Percentiles rank a stretch among this genome's conserved stretches.
Conservation (phyloP, 2,888 invertebrate species). For the Troides oblongomaculatus region DNA sequence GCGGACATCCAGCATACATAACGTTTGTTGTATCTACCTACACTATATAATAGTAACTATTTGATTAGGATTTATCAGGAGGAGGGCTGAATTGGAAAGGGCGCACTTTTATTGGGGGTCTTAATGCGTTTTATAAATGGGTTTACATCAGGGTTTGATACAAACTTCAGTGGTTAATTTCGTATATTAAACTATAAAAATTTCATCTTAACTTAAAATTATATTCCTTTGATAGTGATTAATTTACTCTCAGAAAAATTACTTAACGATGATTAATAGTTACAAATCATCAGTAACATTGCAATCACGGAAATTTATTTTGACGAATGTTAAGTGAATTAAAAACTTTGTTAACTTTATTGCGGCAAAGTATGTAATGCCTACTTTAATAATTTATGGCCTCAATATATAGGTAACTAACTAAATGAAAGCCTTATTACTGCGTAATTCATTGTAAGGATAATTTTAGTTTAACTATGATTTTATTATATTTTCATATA, state of each 20-base stretch:
- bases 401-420: conserved; percentile 15
- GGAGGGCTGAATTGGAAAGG: conserved; percentile 30
- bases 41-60: conserved; percentile 65
- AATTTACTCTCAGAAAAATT: neutral
- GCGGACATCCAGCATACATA: conserved; percentile 37
- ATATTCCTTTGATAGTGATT: conserved; percentile 24
- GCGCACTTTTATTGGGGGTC: conserved; percentile 49
- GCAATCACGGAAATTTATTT: conserved; percentile 6
- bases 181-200: conserved; percentile 45
- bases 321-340: conserved; percentile 7
- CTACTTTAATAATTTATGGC: conserved; percentile 9
- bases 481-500: neutral
- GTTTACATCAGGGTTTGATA: conserved; percentile 54
- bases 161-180: conserved; percentile 44
- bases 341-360: conserved; percentile 10
- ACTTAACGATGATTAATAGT: neutral
- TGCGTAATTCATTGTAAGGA: conserved; percentile 9
- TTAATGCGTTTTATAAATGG: conserved; percentile 64
- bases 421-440: conserved; percentile 11
- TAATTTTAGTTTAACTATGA: conserved; percentile 4
- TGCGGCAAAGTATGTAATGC: conserved; percentile 14
- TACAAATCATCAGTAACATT: neutral
- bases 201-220: conserved; percentile 38
- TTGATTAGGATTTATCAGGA: conserved; percentile 64
- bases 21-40: conserved; percentile 22